A percentile compares a stretch with the other conserved stretches of the same genome.
phyloP scores from a whole-genome alignment of 2,113 vertebrate species.

The Ondatra zibethicus region DNA sequence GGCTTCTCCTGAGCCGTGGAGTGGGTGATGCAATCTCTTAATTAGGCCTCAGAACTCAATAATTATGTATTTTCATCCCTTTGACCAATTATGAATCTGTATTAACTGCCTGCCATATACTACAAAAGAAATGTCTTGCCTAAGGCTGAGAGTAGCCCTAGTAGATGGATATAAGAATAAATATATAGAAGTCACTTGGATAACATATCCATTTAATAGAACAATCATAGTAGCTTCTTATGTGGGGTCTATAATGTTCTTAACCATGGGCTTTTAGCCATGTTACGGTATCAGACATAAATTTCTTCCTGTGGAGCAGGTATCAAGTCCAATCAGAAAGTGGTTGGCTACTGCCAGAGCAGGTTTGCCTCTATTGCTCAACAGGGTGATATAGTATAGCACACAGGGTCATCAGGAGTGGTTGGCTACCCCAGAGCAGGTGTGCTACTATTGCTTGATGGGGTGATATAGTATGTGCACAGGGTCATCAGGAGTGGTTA shows the following conservation, averaged over 20 bases:
- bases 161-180: background rate
- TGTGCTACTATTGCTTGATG: background rate
- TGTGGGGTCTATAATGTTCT: background rate
- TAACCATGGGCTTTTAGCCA: background rate
- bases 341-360: background rate
- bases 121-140: background rate
- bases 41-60: background rate
- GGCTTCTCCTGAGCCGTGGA: background rate
- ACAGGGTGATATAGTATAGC: background rate
- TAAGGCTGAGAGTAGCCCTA: background rate
- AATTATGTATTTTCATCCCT: background rate
- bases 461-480: background rate
- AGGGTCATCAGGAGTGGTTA: no score
- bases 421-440: no score
- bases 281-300: background rate
- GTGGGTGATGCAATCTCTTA: no score
- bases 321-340: background rate
- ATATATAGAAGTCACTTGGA: background rate
- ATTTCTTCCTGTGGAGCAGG: background rate
- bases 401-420: background rate
- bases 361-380: background rate
- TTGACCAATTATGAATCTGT: background rate
- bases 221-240: background rate
- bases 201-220: background rate
- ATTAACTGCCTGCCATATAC: background rate